Percentiles rank a stretch among this genome's conserved stretches.
Conservation (phyloP, 2,113 vertebrate genomes). For the Callorhinus ursinus region DNA sequence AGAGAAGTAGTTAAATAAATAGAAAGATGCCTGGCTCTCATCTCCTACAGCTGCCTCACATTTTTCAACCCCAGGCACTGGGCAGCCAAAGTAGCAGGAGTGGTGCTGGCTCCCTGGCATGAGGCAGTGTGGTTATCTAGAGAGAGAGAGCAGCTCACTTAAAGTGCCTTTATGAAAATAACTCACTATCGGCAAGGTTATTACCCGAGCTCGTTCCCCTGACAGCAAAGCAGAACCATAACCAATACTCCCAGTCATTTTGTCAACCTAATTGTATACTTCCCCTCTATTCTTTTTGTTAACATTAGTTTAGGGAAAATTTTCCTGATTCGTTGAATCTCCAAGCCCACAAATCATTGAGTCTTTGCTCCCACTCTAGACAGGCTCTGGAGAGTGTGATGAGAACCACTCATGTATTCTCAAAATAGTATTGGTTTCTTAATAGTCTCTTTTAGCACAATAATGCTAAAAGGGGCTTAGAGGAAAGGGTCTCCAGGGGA, state of each 20-base stretch:
- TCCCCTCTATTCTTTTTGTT: constrained; percentile 27
- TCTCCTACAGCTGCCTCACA: constrained; percentile 65
- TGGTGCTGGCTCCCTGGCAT: constrained; percentile 52
- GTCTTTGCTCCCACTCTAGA: constrained; percentile 14
- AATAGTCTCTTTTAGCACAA: constrained; percentile 27
- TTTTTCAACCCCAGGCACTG: constrained; percentile 57
- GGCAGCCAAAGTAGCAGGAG: constrained; percentile 53
- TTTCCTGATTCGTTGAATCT: constrained; percentile 45
- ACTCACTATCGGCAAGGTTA: constrained; percentile 37
- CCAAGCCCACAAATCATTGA: constrained; percentile 59
- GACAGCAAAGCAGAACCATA: constrained; percentile 52
- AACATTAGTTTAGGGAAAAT: constrained; percentile 49
- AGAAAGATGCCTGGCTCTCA: constrained; percentile 56
- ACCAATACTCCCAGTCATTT: constrained; percentile 31
- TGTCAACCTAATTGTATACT: constrained; percentile 61
- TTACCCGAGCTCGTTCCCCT: constrained; percentile 36
- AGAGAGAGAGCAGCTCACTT: constrained; percentile 13
- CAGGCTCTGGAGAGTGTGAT: constrained; percentile 37
- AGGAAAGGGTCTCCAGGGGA: constrained; percentile 31
- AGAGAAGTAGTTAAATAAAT: constrained; percentile 67
- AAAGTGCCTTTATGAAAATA: constrained; percentile 68
- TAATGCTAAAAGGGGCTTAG: neutral
- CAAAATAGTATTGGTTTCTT: constrained; percentile 35
- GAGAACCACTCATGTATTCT: constrained; percentile 48
- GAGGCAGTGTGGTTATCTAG: constrained; percentile 25